Base-by-base conservation (phyloP, 2,113 vertebrate genomes). In the Lamprologus speciosus region DNA sequence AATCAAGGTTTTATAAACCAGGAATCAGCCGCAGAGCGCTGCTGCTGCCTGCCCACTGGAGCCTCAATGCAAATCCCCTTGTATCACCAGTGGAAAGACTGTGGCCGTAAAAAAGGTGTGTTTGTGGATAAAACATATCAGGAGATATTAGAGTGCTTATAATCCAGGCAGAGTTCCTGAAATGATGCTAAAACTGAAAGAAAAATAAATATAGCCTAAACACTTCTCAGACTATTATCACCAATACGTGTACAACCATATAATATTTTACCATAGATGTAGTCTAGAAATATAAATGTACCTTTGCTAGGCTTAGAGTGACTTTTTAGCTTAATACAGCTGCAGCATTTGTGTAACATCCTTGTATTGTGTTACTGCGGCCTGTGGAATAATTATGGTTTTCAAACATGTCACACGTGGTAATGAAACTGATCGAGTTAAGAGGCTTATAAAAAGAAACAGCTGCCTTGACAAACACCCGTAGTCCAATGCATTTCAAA, bases 1-100 rank as follows among this genome's bases (percentile, higher is more conserved):
- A 96, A 97, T 96, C 94, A 91, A 10, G 85, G 83, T 14, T 70
- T 42, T 16, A 47, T 42, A 50, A 80, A 81, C 14, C 88, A 75
- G 82, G 88, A 92, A 53, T 58, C 70, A 92, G 83, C 87, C 88
- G 87, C 91, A 91, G 92, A 90, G 81, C 83, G 54, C 84, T 60
- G 85, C 85, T 40, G 84, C 85, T 80, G 84, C 85, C 82, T 80
- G 86, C 83, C 23, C 79, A 21, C 82, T 55, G 85, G 45, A 79
- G 65, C 73, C 55, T 10, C 75, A 31, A 3, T 17, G 79, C 78
- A 79, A 54, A 82, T 78, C 65, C 53, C 55, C 8, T 45, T 17
- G 81, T 26, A 8, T 9, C 79, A 58, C 50, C 86, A 85, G 88
- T 65, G 91, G 88, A 33, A 53, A 53, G 16, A 33, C 26, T 78